Conservation (phyloP, 2,113 vertebrate species). For the Salminus brasiliensis region DNA sequence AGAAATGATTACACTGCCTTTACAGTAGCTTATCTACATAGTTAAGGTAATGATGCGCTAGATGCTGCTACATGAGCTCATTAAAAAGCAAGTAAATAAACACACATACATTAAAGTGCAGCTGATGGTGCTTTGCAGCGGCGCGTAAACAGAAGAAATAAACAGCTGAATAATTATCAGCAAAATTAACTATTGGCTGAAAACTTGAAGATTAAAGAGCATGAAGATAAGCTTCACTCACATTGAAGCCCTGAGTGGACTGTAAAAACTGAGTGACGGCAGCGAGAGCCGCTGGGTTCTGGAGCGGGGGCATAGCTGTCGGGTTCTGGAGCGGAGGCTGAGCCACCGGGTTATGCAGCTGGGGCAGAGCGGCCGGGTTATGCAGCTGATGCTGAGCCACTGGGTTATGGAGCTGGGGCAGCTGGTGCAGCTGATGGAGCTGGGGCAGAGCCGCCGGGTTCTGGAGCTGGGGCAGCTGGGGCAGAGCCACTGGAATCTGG, state of each 20-base stretch:
- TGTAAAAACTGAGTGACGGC: constrained; percentile 94
- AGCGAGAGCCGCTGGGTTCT: constrained; percentile 87
- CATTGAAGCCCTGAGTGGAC: constrained; percentile 90
- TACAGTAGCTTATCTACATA: too few species aligned
- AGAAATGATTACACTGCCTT: too few species aligned
- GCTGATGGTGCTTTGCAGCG: too few species aligned
- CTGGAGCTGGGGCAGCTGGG: background rate
- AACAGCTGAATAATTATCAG: background rate
- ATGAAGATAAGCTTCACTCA: constrained; percentile 59
- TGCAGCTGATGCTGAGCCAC: too few species aligned
- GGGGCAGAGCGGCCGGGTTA: background rate
- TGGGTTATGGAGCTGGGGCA: background rate
- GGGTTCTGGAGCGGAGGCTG: constrained; percentile 64
- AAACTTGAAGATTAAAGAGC: too few species aligned
- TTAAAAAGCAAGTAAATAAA: too few species aligned
- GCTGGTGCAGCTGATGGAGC: background rate
- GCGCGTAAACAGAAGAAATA: too few species aligned
- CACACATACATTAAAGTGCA: too few species aligned
- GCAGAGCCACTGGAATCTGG: background rate
- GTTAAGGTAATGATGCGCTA: too few species aligned
- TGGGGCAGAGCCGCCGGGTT: background rate
- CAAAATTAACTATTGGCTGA: too few species aligned
- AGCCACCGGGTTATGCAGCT: background rate
- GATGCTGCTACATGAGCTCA: too few species aligned
- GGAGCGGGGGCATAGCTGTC: constrained; percentile 82